A percentile compares a stretch with the other conserved stretches of the same genome.
phyloP scores from a whole-genome alignment of 2,797 vertebrate genomes.

The Cyprinodon diabolis region DNA sequence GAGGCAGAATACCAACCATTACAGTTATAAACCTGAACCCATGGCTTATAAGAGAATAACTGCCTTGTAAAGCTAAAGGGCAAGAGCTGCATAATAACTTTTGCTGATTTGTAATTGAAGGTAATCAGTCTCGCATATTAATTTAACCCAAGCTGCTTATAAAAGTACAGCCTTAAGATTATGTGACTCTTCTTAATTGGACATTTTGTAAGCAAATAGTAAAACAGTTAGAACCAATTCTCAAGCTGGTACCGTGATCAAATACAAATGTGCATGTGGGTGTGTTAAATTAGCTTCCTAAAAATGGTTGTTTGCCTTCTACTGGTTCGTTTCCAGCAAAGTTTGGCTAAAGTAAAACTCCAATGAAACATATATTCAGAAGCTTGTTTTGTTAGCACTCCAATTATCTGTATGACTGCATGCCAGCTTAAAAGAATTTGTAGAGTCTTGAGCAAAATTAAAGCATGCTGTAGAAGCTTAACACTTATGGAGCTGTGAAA shows the following conservation, averaged over 20 bases:
- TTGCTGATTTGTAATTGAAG: conserved; percentile 1
- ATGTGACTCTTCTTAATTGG: background rate
- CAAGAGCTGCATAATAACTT: background rate
- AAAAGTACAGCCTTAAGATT: background rate
- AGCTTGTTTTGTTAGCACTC: too few relatives aligned
- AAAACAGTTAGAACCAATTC: background rate
- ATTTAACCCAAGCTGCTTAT: conserved; percentile 1
- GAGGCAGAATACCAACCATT: conserved; percentile 3
- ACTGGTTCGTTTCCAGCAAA: background rate
- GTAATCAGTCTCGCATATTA: background rate
- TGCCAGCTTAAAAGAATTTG: background rate
- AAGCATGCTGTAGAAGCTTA: background rate
- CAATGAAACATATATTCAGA: background rate
- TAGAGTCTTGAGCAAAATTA: background rate
- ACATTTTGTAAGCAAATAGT: background rate
- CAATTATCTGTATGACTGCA: background rate
- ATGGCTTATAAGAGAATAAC: background rate
- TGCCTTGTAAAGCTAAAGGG: conserved; percentile 2
- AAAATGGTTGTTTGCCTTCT: background rate
- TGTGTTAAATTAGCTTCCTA: background rate
- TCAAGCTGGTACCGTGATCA: too few relatives aligned
- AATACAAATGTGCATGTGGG: too few relatives aligned
- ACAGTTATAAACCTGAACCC: conserved; percentile 6
- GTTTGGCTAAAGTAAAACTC: background rate
- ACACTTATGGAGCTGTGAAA: too few relatives aligned